These are phyloP conservation scores for Tor tambroides DNA, from an alignment of 2,113 vertebrate species.

Conservation along the genomic window DNA sequence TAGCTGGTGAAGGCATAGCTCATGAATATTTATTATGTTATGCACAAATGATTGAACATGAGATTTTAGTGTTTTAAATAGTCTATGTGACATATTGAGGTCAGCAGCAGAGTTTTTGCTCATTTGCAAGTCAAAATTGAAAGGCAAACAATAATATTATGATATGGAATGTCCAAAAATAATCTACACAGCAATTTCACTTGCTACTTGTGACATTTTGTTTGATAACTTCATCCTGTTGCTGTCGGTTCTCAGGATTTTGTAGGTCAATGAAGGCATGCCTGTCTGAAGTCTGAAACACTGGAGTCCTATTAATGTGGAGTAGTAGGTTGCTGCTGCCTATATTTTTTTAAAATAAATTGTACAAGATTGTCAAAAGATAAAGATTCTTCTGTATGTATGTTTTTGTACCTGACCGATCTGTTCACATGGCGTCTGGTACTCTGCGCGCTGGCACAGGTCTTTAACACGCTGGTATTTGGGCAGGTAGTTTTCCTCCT, in stretches of 20 bases:
- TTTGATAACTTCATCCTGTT: not conserved
- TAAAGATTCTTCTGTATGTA: not conserved
- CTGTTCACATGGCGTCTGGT: conserved; percentile 94
- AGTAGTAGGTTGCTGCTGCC: not conserved
- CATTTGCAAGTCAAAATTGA: conserved; percentile 1
- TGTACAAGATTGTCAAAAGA: not conserved
- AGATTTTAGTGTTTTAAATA: not conserved
- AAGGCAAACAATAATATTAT: not conserved
- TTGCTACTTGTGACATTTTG: not conserved
- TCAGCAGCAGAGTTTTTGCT: not conserved
- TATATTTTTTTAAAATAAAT: not conserved
- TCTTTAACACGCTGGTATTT: conserved; percentile 95
- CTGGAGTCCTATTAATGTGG: not conserved
- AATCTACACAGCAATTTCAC: not conserved
- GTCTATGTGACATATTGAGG: conserved; percentile 10
- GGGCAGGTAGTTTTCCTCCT: conserved; percentile 94
- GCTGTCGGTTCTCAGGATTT: too few species aligned
- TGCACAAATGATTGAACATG: conserved; percentile 1
- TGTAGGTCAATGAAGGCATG: too few species aligned
- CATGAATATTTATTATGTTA: conserved; percentile 1
- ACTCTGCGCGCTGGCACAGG: conserved; percentile 91
- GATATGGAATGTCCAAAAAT: not conserved
- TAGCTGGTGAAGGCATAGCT: not conserved
- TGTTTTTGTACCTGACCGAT: conserved; percentile 84
- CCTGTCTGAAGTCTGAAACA: not conserved